Conservation (phyloP, 2,888 invertebrate species). For the Panopea generosa region DNA sequence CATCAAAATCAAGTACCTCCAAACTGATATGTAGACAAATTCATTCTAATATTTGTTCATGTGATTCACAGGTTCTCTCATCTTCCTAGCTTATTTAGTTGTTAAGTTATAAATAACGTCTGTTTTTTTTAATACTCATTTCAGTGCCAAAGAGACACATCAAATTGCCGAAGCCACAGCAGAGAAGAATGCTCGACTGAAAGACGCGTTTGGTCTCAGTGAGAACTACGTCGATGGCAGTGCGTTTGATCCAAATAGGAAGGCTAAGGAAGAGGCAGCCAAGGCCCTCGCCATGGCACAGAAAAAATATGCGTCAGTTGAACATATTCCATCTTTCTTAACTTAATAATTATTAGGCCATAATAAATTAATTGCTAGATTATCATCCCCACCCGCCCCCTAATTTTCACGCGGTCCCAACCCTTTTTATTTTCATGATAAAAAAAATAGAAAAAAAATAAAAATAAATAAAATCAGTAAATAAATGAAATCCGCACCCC, state of each 20-base stretch:
- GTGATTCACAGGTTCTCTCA: too few relatives aligned
- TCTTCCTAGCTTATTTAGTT: too few relatives aligned
- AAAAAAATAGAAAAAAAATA: background rate
- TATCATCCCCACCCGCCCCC: too few relatives aligned
- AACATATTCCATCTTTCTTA: too few relatives aligned
- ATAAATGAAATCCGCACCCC: too few relatives aligned
- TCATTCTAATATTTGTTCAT: too few relatives aligned
- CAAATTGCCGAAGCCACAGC: slow-evolving; percentile 98
- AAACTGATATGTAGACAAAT: too few relatives aligned
- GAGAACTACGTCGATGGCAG: slow-evolving; percentile 97
- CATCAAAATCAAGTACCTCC: too few relatives aligned
- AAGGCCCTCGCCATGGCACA: slow-evolving; percentile 78
- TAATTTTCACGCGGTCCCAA: too few relatives aligned
- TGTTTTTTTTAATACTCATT: slow-evolving; percentile 48
- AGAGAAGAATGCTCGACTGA: slow-evolving; percentile 96
- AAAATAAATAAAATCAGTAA: too few relatives aligned
- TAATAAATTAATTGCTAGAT: too few relatives aligned
- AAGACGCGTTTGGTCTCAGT: slow-evolving; percentile 97
- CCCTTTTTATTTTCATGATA: background rate
- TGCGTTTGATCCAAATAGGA: slow-evolving; percentile 93
- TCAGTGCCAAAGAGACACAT: slow-evolving; percentile 94
- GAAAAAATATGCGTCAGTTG: slow-evolving; percentile 78
- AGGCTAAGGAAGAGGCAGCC: slow-evolving; percentile 86
- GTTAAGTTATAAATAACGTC: too few relatives aligned
- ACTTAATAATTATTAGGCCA: background rate